Percentiles rank a stretch among this genome's conserved stretches.
Conservation (phyloP, 2,113 vertebrate species). For the Crotalus tigris region DNA sequence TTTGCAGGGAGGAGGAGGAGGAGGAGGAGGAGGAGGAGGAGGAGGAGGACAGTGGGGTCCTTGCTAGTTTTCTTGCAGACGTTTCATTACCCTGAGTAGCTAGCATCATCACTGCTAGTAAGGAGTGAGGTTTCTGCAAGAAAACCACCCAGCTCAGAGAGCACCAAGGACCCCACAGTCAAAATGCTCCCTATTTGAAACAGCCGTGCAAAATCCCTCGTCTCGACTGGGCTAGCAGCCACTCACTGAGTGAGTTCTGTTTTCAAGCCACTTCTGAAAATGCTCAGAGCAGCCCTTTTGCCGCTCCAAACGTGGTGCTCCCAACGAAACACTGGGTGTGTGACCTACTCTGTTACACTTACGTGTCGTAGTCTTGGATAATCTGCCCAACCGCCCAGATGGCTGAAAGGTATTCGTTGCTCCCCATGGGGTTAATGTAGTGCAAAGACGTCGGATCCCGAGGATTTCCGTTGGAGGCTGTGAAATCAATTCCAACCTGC, state of each 20-base stretch:
- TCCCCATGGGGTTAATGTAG: constrained; percentile 94
- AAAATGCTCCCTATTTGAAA: neutral
- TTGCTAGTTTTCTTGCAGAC: no score
- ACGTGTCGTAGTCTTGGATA: constrained; percentile 99
- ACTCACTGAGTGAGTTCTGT: neutral
- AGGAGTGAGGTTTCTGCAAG: no score
- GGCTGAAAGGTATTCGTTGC: constrained; percentile 92
- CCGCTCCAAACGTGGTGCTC: no score
- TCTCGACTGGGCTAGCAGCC: neutral
- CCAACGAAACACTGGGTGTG: neutral
- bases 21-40: no score
- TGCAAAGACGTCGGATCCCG: constrained; percentile 92
- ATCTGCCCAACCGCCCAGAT: constrained; percentile 98
- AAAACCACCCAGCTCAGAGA: no score
- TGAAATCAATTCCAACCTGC: constrained; percentile 98
- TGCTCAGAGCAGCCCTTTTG: no score
- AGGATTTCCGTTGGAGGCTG: constrained; percentile 95
- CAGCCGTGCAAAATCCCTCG: neutral
- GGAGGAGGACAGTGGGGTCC: no score
- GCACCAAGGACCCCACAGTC: no score
- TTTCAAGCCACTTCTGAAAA: neutral
- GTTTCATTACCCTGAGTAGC: no score
- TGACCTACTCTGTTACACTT: constrained; percentile 37
- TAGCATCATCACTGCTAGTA: no score
- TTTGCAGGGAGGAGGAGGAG: no score